Evolutionary conservation across 35 echinoderm and acorn worm species (phyloP), one percentile per base, ranked within the genome.

Genomic region (Holothuria glaberrima): DNA sequence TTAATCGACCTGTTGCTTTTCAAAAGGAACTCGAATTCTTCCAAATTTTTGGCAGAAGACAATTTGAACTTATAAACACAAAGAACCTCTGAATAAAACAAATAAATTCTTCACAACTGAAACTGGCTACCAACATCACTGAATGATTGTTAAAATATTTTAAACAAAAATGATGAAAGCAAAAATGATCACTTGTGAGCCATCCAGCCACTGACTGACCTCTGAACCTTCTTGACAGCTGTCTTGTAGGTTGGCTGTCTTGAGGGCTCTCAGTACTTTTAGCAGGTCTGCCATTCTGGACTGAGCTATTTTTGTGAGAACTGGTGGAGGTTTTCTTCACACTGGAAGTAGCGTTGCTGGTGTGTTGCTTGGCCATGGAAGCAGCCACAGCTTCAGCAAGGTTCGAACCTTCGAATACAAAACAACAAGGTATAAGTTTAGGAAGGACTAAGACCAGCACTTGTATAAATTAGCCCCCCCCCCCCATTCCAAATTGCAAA

Each of bases 351-450:
- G n/a, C 48, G 52, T 34, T 35, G 30, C 48, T 86, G 12, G 63
- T 48, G 18, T 68, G 30, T 19, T 92, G 65, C 80, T 86, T 82
- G 48, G 83, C 65, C 83, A 86, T 64, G 30, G 83, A 86, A 7
- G 83, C 83, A 64, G 58, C 48, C 9, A 86, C 83, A 20, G 83
- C 83, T 68, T 86, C 83, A 6, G 83, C 83, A 1, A 86, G 83
- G 48, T 86, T 86, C 2, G 83, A 86, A 86, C 83, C 83, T 86
- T 38, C 31, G 30, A 67, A 48, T 66, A 59, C 13, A 59, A n/a
- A 59, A 70, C 13, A 70, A 70, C 20, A 70, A 22, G 26, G 33
- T 70, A 70, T 30, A 22, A 22, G 22, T 26, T 70, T 70, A 32
- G 26, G 20, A 29, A 12, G 75, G 12, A 79, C 2, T n/a, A n/a